Base-by-base conservation (phyloP, 2,888 invertebrate species). In the Drosophila pseudotakahashii region DNA sequence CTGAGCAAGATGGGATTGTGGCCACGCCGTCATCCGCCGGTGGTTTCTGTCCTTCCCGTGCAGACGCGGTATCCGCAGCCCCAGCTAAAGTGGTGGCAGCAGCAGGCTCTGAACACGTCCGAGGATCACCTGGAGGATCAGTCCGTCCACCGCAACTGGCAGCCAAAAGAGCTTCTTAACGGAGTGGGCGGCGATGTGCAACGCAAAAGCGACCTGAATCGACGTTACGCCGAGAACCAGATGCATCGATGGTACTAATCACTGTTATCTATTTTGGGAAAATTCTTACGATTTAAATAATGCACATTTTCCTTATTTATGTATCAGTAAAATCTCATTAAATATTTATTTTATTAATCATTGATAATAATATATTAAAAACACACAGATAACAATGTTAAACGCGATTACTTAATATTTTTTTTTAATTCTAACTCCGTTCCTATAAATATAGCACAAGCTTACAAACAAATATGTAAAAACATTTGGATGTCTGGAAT, bases 51-150 rank as follows among this genome's bases (percentile, higher is more conserved):
- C 0, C 76, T 88, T 26, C 78, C 88, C 5, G 60, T 72, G 9
- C 77, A 76, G 53, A 48, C 61, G 30, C 69, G 66, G 6, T 63
- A 71, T 34, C 62, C 53, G 7, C 66, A 48, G 7, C 50, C 53
- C 13, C 63, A 52, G 6, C 39, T 87, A 2, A 84, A 84, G 47
- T 84, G 84, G 84, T 84, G 84, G 84, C 84, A 84, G 52, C 75
- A 60, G 6, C 88, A 86, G 60, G 87, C 77, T 1, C 41, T 79
- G 3, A 78, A 75, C 34, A 68, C 39, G 6, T 75, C 34, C 13
- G 47, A 75, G n/a, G 79, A 75, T 9, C 67, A 64, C 34, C 45
- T 73, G 7, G 63, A 66, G 34, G 81, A 87, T 23, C 73, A 81
- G 0, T 51, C 68, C 1, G 72, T 78, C 45, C 73, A 78, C 58